Base-by-base conservation (phyloP, 2,113 vertebrate species). In the Platycercus adscitus region DNA sequence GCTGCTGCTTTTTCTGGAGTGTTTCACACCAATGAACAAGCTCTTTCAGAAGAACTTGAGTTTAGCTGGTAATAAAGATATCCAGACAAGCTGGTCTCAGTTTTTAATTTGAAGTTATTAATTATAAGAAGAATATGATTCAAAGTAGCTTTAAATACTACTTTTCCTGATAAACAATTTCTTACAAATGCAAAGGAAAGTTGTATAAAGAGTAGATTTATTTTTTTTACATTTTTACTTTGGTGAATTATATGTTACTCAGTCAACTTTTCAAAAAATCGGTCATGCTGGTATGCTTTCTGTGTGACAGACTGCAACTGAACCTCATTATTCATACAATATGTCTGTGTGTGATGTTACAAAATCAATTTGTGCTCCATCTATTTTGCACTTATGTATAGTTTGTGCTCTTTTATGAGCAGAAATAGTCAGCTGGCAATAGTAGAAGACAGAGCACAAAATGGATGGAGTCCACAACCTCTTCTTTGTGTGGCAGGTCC, bases 351-450 rank as follows among this genome's bases (percentile, higher is more conserved):
- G 79, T 96, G 91, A 95, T 97, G 93, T 96, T 96, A 91, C 93
- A 80, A 96, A 98, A 97, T 98, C 97, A 97, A 93, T 98, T 97
- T 97, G 87, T 97, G 91, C 95, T 95, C 50, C 96, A 96, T 97
- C 96, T 91, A 84, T 98, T 98, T 98, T 98, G 91, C 77, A 89
- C 91, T 98, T 95, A 95, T 29, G 88, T 95, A 25, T 97, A 95
- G 95, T 98, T 98, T 89, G 69, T 23, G 7, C 94, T 97, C 72
- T 93, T 72, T 95, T 88, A 94, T 86, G 88, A 97, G 84, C 89
- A 97, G 94, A 97, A 96, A 95, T 80, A 96, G 93, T 95, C 95
- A 98, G 81, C 93, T 96, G 93, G 92, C 95, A 97, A 83, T 97
- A 98, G 96, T 90, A 92, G 92, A 94, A 97, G 79, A 88, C 86